Evolutionary conservation across 2,888 invertebrate genomes (phyloP).

Genomic region (Odontocolon sp.): DNA sequence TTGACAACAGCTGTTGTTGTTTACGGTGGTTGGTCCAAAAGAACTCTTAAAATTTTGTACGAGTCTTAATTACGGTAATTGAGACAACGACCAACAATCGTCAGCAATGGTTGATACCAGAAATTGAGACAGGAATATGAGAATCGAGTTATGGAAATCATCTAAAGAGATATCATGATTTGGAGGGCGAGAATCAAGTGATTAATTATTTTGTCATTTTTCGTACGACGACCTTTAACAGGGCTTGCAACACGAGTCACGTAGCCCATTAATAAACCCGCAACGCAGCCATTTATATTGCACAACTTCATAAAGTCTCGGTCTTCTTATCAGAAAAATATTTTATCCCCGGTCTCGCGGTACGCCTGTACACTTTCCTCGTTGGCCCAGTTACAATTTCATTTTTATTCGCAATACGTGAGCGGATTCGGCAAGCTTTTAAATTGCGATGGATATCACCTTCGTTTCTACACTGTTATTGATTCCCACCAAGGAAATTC

Average conservation of each 20-base stretch:
- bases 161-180: neutral
- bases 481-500: constrained; percentile 23
- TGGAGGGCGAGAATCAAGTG: neutral
- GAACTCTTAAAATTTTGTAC: too few relatives aligned
- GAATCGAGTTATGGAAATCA: neutral
- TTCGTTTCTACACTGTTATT: constrained; percentile 38
- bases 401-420: constrained; percentile 66
- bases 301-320: constrained; percentile 66
- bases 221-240: constrained; percentile 46
- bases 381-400: constrained; percentile 66
- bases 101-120: too few relatives aligned
- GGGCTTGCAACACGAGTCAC: constrained; percentile 63
- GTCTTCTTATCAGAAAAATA: constrained; percentile 68
- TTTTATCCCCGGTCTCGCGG: constrained; percentile 57
- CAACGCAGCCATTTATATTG: constrained; percentile 67
- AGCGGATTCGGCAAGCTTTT: constrained; percentile 61
- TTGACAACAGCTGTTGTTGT: constrained; percentile 49
- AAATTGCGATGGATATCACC: constrained; percentile 59
- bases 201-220: constrained; percentile 25
- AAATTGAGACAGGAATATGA: too few relatives aligned
- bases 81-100: neutral
- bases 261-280: constrained; percentile 67
- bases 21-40: too few relatives aligned
- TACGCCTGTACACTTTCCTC: constrained; percentile 36
- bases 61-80: constrained; percentile 27